Conservation (phyloP, 2,888 invertebrate genomes). For the Patella ulyssiponensis region DNA sequence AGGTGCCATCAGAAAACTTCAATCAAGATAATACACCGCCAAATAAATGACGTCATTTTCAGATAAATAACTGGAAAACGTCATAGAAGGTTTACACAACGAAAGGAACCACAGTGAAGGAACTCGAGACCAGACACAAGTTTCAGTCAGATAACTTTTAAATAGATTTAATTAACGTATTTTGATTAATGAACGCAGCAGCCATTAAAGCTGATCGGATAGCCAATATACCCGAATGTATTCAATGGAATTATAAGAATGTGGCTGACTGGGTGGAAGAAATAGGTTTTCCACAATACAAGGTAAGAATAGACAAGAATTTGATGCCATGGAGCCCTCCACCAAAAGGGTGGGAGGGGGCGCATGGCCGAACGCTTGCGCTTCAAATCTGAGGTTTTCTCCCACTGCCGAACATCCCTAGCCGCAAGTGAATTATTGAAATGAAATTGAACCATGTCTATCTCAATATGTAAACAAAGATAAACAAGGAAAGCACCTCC, state of each 20-base stretch:
- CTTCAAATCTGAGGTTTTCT: not conserved
- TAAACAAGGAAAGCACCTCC: too few relatives aligned
- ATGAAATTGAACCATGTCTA: too few relatives aligned
- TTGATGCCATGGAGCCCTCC: not conserved
- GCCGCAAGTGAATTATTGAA: too few relatives aligned
- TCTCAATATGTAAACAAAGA: too few relatives aligned
- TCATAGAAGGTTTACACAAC: not conserved
- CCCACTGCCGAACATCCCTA: too few relatives aligned
- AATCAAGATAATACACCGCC: too few relatives aligned
- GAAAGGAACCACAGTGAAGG: not conserved
- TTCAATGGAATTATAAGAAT: slow-evolving; percentile 32
- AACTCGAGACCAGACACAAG: not conserved
- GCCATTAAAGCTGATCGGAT: slow-evolving; percentile 3
- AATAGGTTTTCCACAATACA: slow-evolving; percentile 35
- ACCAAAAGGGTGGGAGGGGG: not conserved
- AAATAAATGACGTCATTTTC: too few relatives aligned
- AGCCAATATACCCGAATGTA: slow-evolving; percentile 20
- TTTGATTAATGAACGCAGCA: not conserved
- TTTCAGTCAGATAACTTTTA: too few relatives aligned
- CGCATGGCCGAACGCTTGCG: not conserved
- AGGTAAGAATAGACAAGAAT: slow-evolving; percentile 17
- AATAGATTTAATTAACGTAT: too few relatives aligned
- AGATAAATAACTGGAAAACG: too few relatives aligned
- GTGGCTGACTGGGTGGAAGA: slow-evolving; percentile 37
- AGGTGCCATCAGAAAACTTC: too few relatives aligned